Evolutionary conservation across 2,113 vertebrate species (phyloP).

Genomic region (Garra rufa): DNA sequence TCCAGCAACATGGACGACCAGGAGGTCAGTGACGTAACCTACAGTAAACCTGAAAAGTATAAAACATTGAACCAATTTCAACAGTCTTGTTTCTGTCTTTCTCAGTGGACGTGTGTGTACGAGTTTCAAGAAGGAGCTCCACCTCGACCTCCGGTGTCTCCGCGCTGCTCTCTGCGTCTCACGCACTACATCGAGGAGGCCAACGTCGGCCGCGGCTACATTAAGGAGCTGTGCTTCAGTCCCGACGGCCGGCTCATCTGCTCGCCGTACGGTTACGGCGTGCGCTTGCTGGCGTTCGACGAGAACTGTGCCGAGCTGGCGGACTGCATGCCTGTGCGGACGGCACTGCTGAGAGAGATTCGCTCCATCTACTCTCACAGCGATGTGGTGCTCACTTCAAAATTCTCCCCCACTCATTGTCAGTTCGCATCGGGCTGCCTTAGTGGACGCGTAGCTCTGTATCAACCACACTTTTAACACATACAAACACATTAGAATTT

Average conservation of each 20-base stretch:
- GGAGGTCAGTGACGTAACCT: slow-evolving; percentile 79
- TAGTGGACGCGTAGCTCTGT: slow-evolving; percentile 94
- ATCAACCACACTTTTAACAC: slow-evolving; percentile 96
- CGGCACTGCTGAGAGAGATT: slow-evolving; percentile 88
- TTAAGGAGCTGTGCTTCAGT: slow-evolving; percentile 98
- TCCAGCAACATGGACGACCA: slow-evolving; percentile 98
- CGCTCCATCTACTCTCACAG: slow-evolving; percentile 96
- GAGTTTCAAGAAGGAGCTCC: slow-evolving; percentile 91
- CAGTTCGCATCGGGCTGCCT: slow-evolving; percentile 99
- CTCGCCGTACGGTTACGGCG: slow-evolving; percentile 94
- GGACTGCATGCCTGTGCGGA: slow-evolving; percentile 93
- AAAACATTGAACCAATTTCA: not conserved
- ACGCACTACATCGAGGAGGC: slow-evolving; percentile 99
- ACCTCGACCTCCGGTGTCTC: slow-evolving; percentile 84
- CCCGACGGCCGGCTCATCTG: slow-evolving; percentile 97
- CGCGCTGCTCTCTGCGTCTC: slow-evolving; percentile 91
- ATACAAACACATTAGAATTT: slow-evolving; percentile 19
- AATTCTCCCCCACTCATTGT: slow-evolving; percentile 99
- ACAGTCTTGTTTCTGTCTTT: slow-evolving; percentile 30
- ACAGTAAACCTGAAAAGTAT: not conserved
- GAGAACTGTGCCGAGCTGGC: slow-evolving; percentile 89
- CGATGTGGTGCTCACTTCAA: slow-evolving; percentile 97
- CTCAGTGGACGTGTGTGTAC: slow-evolving; percentile 98
- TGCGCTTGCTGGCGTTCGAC: slow-evolving; percentile 94
- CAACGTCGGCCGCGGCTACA: slow-evolving; percentile 95